A percentile compares a stretch with the other conserved stretches of the same genome.
Conservation (phyloP, 2,888 invertebrate species). For the Bombylius discolor region DNA sequence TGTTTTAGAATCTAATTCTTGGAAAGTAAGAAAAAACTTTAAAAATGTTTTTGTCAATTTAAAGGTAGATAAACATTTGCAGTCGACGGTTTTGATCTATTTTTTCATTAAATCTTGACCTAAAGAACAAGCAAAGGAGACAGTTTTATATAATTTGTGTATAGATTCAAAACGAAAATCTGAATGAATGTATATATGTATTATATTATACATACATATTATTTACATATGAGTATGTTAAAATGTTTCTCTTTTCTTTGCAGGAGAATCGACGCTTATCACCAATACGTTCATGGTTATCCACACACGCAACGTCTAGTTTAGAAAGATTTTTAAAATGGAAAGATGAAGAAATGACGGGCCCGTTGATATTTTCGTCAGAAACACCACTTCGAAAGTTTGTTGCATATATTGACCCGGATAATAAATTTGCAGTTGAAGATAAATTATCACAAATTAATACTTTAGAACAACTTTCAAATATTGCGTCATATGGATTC, state of each 20-base stretch:
- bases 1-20: no score
- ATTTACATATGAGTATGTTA: no score
- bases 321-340: constrained; percentile 70
- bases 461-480: constrained; percentile 82
- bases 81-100: no score
- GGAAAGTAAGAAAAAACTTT: no score
- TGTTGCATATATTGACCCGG: constrained; percentile 88
- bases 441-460: constrained; percentile 94
- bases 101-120: no score
- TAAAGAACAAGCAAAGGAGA: no score
- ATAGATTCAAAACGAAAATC: no score
- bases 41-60: no score
- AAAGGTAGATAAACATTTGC: no score
- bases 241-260: background rate
- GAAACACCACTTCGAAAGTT: constrained; percentile 80
- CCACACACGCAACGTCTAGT: constrained; percentile 71
- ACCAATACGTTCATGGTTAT: constrained; percentile 83
- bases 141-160: no score
- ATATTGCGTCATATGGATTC: constrained; percentile 86
- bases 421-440: constrained; percentile 71
- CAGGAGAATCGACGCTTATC: constrained; percentile 65
- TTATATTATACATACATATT: no score
- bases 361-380: constrained; percentile 72
- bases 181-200: no score
- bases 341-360: constrained; percentile 41